Percentiles rank a stretch among this genome's conserved stretches.
Evolutionary conservation across 2,113 vertebrate species (phyloP).

Genomic region (Amazona guildingii): DNA sequence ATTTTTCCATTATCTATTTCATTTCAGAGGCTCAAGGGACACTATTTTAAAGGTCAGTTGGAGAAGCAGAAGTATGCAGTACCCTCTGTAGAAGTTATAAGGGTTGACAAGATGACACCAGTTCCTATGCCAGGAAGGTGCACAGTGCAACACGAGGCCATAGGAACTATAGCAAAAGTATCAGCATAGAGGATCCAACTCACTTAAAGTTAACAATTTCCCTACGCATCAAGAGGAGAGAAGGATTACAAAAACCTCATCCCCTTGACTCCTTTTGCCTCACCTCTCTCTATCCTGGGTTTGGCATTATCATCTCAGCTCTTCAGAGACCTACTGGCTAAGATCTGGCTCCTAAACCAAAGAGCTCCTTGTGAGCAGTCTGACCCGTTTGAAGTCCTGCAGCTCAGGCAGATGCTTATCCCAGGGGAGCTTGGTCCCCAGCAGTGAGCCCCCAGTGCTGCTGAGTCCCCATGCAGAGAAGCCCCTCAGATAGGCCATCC

Average conservation of each 20-base stretch:
- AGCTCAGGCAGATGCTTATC: not conserved
- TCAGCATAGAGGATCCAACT: not conserved
- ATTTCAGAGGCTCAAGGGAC: not conserved
- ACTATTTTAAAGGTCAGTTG: not conserved
- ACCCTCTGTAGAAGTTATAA: accelerated
- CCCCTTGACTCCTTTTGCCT: not conserved
- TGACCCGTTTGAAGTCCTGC: not conserved
- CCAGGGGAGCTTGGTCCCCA: not conserved
- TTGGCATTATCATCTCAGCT: not conserved
- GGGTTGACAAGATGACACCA: accelerated
- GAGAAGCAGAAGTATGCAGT: accelerated
- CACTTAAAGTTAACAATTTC: not conserved
- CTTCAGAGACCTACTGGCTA: not conserved
- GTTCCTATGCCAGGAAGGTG: not conserved
- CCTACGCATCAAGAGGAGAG: not conserved
- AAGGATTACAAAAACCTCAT: not conserved
- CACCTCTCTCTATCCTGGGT: not conserved
- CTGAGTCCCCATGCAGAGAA: accelerated
- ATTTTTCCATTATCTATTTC: not conserved
- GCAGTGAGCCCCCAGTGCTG: not conserved
- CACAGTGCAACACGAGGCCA: not conserved
- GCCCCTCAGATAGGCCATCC: not conserved
- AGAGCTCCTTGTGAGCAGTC: not conserved
- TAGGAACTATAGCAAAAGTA: not conserved
- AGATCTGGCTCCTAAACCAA: not conserved